Base-by-base conservation (phyloP, 1,140 invertebrate species). In the Caenorhabditis brenneri region DNA sequence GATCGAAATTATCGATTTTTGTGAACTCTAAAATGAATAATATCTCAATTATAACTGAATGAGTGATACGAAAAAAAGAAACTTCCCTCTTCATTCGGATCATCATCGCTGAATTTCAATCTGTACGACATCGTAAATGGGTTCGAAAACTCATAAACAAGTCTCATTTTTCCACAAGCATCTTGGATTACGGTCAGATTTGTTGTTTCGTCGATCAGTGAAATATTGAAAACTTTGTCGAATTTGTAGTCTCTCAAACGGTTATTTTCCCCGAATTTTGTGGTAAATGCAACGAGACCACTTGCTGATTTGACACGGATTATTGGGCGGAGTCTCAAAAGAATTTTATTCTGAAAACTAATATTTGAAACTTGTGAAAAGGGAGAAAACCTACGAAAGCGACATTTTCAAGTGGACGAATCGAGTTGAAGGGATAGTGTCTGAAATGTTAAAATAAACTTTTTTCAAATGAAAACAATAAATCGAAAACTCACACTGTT, bases 71-170 rank as follows among this genome's bases (percentile, higher is more conserved):
- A 51, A 51, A 51, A 36, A 74, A n/a, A n/a, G n/a, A n/a, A n/a
- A n/a, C n/a, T n/a, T n/a, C n/a, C 65, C 36, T 74, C 65, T 74
- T 74, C 65, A 74, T 74, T 42, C n/a, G 60, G 60, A n/a, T 42
- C 65, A 42, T 24, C n/a, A 22, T 24, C 36, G 9, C 36, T 74
- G 12, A 24, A 33, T 74, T 74, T 74, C 65, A 74, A 46, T 74
- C 60, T 29, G 22, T 65, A 65, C n/a, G 60, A 36, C 31, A 3
- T 65, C n/a, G 60, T 65, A 0, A 65, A 36, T 36, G 60, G 60
- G n/a, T 65, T 65, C 31, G n/a, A 65, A 65, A 65, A 65, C 60
- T 65, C 60, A 36, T 65, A 65, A 65, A 65, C 10, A 29, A 65
- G 19, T 36, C 1, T 65, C 60, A 65, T 65, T 65, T 65, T 65